Base-by-base conservation (phyloP, 92 coral and sea anemone species). In the Montipora capitata region DNA sequence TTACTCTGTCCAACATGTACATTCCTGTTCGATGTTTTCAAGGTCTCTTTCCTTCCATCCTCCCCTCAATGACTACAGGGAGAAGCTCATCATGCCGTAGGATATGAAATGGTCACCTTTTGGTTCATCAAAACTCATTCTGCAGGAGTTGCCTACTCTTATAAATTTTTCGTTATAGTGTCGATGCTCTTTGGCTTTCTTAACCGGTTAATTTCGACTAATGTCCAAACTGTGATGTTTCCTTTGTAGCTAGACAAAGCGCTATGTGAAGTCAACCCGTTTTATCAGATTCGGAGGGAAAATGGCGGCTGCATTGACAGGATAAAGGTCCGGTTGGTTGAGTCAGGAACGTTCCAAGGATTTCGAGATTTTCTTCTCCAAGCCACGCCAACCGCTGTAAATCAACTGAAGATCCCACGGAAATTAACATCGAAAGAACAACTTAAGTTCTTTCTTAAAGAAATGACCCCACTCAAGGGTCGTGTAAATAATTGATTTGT, bases 401-500 rank as follows among this genome's bases (percentile, higher is more conserved):
- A 89, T 65, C 92, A 89, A 62, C 89, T 89, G 12, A 89, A 89
- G 77, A 89, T 89, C 45, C 92, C 92, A 43, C 78, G 92, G 38
- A 85, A 82, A 57, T 51, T 89, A 13, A 83, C 73, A 72, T 75
- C 89, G 15, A 70, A 76, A 65, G 78, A 83, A 69, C 81, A 85
- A 11, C 88, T 89, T 11, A 43, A 42, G 63, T 89, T 89, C 67
- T 39, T 86, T 51, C 48, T 84, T 1, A 72, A 57, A 69, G 70
- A 89, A 43, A 20, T 70, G 61, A 20, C 56, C 79, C 12, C 15
- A 8, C 61, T 35, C 18, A 38, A 52, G 57, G 63, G 78, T 48
- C 68, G 78, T 66, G 40, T 82, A 42, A 72, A 72, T 42, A 72
- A 16, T 39, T 56, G 43, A 38, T 27, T 27, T 27, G 35, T 27